Evolutionary conservation across 2,888 invertebrate genomes (phyloP).

Genomic region (Acleris sparsana): DNA sequence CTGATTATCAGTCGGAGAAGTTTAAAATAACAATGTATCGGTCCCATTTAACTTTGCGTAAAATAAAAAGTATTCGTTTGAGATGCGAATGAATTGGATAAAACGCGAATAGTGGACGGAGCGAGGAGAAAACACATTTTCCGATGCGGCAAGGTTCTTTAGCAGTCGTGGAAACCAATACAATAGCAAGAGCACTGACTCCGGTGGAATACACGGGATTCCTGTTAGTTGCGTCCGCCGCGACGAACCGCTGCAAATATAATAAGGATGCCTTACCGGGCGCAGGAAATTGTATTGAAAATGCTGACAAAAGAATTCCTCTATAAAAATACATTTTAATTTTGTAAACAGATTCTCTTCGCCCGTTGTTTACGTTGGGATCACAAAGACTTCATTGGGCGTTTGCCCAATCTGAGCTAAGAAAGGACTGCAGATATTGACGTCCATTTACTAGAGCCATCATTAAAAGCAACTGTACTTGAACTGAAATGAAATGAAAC

Average conservation of each 20-base stretch:
- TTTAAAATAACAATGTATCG: slow-evolving; percentile 26
- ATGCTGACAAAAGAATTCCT: slow-evolving; percentile 26
- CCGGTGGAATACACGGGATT: slow-evolving; percentile 48
- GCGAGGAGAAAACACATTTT: slow-evolving; percentile 54
- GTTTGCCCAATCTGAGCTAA: no score
- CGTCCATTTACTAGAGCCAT: no score
- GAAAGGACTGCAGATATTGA: no score
- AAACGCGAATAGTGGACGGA: slow-evolving; percentile 46
- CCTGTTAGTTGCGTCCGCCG: slow-evolving; percentile 42
- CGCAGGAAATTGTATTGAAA: slow-evolving; percentile 23
- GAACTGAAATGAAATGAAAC: no score
- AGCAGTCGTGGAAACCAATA: slow-evolving; percentile 42
- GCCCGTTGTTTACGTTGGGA: slow-evolving; percentile 26
- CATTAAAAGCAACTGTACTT: no score
- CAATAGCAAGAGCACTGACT: slow-evolving; percentile 41
- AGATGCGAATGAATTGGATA: slow-evolving; percentile 43
- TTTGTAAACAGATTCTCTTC: slow-evolving; percentile 32
- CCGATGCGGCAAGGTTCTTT: slow-evolving; percentile 45
- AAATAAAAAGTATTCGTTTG: slow-evolving; percentile 41
- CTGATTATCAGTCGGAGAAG: slow-evolving; percentile 25
- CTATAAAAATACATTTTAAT: slow-evolving; percentile 33
- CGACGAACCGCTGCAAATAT: slow-evolving; percentile 19
- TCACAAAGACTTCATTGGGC: slow-evolving; percentile 7
- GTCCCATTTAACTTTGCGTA: slow-evolving; percentile 25
- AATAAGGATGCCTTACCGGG: slow-evolving; percentile 11